Conservation (phyloP, 2,113 vertebrate genomes). For the human (Homo sapiens) region GRCh38 chr4:142082001-142082500, state of each 20-base stretch:
- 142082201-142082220: background rate
- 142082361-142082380: background rate
- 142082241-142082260: background rate
- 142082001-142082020: background rate
- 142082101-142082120: constrained; percentile 98
- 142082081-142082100: constrained; percentile 94
- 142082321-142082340: background rate
- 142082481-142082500: no score
- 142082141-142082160: constrained; percentile 99
- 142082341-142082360: background rate
- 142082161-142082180: constrained; percentile 95
- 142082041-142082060: constrained; percentile 95
- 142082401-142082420: background rate
- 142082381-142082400: background rate
- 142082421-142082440: no score
- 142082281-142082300: no score
- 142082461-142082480: background rate
- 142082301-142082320: background rate
- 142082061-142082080: constrained; percentile 97
- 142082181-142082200: constrained; percentile 87
- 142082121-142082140: constrained; percentile 99
- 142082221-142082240: background rate
- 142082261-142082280: background rate
- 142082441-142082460: background rate
- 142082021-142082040: constrained; percentile 94